Conservation (phyloP, 2,113 vertebrate species). For the Xenus cinereus region DNA sequence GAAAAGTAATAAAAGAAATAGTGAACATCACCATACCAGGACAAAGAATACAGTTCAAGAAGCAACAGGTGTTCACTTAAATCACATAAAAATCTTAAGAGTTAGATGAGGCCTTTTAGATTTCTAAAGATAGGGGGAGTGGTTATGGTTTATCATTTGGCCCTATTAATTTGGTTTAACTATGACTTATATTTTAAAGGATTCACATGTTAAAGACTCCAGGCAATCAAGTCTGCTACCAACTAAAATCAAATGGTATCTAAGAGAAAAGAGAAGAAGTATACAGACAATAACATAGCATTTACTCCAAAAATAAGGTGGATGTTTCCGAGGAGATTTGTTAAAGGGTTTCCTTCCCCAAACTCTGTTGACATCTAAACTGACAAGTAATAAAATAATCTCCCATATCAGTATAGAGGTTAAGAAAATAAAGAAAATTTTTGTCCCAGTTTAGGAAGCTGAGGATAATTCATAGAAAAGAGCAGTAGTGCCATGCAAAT, state of each 20-base stretch:
- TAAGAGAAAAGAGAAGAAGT: neutral
- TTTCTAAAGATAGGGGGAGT: neutral
- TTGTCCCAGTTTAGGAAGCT: neutral
- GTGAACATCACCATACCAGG: neutral
- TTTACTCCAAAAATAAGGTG: neutral
- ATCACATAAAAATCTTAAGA: neutral
- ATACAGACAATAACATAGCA: neutral
- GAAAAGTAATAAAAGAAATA: neutral
- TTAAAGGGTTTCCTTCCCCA: neutral
- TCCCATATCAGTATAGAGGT: neutral
- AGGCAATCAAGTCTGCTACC: neutral
- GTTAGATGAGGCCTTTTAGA: neutral
- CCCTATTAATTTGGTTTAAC: neutral
- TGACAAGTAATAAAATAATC: neutral
- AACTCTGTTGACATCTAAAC: neutral
- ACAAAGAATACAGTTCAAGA: neutral
- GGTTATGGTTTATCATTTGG: neutral
- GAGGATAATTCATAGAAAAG: neutral
- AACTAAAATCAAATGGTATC: neutral
- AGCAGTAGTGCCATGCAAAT: neutral
- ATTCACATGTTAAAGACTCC: neutral
- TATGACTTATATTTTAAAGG: neutral
- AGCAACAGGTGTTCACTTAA: neutral
- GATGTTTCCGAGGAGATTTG: neutral
- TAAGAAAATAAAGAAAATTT: neutral